phyloP scores from a whole-genome alignment of 2,888 invertebrate species.

The Caenorhabditis sp. region DNA sequence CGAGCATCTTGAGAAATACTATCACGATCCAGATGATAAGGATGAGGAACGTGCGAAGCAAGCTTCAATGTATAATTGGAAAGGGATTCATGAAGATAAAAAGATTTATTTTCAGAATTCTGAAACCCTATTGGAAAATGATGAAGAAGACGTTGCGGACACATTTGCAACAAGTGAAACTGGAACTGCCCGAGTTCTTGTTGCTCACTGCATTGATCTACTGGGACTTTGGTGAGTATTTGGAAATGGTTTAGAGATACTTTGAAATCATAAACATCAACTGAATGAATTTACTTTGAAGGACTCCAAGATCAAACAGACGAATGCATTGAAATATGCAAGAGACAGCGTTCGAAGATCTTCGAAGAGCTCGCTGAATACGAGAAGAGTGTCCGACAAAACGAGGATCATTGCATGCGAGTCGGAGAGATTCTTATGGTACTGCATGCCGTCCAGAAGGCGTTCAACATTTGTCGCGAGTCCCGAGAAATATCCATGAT shows the following conservation, averaged over 20 bases:
- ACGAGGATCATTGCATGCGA: constrained; percentile 29
- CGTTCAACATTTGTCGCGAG: constrained; percentile 23
- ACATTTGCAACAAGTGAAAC: constrained; percentile 21
- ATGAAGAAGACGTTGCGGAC: constrained; percentile 13
- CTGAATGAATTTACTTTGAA: constrained; percentile 10
- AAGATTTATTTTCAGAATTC: constrained; percentile 18
- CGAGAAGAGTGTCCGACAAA: constrained; percentile 14
- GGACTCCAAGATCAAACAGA: constrained; percentile 33
- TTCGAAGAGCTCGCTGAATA: constrained; percentile 28
- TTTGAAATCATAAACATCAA: too few species aligned
- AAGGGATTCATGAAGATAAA: too few species aligned
- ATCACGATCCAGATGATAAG: constrained; percentile 35
- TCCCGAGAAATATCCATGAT: constrained; percentile 35
- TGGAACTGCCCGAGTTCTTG: constrained; percentile 27
- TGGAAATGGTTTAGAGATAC: too few species aligned
- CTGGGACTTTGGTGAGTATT: constrained; percentile 41
- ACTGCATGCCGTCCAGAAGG: constrained; percentile 32
- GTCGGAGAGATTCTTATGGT: constrained; percentile 40
- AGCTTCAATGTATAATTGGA: constrained; percentile 24
- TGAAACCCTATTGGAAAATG: constrained; percentile 45
- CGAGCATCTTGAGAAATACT: constrained; percentile 15
- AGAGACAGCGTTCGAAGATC: constrained; percentile 5
- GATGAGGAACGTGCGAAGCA: constrained; percentile 11
- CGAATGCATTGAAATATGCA: constrained; percentile 35
- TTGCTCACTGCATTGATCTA: constrained; percentile 31